These are phyloP conservation scores for Zenarchopterus dispar DNA, from an alignment of 2,797 vertebrate species.

Conservation along the genomic window DNA sequence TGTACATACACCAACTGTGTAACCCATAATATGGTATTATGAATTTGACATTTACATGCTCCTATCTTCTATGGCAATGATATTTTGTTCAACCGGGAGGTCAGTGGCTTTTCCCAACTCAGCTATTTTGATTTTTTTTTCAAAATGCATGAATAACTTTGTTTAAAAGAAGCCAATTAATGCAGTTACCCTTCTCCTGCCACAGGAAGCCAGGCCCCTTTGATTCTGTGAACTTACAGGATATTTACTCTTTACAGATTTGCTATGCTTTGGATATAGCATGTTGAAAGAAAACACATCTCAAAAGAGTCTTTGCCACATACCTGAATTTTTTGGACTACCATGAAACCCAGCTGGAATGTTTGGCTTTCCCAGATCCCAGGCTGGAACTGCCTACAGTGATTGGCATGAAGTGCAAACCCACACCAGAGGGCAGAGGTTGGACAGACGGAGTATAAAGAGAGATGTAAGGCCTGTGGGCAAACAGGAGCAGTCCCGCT, in stretches of 20 bases:
- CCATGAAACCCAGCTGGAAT: slow-evolving; percentile 65
- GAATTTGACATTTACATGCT: slow-evolving; percentile 18
- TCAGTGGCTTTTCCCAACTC: slow-evolving; percentile 56
- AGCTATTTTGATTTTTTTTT: slow-evolving; percentile 56
- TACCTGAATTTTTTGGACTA: slow-evolving; percentile 74
- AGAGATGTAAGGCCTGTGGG: slow-evolving; percentile 29
- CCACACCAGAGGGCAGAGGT: slow-evolving; percentile 45
- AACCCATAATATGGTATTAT: neutral
- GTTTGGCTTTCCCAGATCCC: slow-evolving; percentile 69
- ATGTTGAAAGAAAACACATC: slow-evolving; percentile 71
- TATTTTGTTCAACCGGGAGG: slow-evolving; percentile 44
- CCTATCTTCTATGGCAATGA: slow-evolving; percentile 30
- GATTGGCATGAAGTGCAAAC: slow-evolving; percentile 51
- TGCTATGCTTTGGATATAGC: slow-evolving; percentile 63
- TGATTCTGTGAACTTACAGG: slow-evolving; percentile 69
- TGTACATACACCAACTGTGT: too few species aligned
- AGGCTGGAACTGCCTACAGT: slow-evolving; percentile 53
- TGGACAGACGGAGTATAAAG: slow-evolving; percentile 31
- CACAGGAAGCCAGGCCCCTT: slow-evolving; percentile 69
- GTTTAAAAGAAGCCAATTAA: slow-evolving; percentile 67
- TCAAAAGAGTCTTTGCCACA: slow-evolving; percentile 66
- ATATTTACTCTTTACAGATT: slow-evolving; percentile 77
- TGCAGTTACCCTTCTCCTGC: slow-evolving; percentile 47
- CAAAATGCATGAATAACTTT: slow-evolving; percentile 69
- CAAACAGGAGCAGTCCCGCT: slow-evolving; percentile 27